A percentile compares a stretch with the other conserved stretches of the same genome.
Evolutionary conservation across 2,113 vertebrate species (phyloP).

Genomic region (Montifringilla adamsi): DNA sequence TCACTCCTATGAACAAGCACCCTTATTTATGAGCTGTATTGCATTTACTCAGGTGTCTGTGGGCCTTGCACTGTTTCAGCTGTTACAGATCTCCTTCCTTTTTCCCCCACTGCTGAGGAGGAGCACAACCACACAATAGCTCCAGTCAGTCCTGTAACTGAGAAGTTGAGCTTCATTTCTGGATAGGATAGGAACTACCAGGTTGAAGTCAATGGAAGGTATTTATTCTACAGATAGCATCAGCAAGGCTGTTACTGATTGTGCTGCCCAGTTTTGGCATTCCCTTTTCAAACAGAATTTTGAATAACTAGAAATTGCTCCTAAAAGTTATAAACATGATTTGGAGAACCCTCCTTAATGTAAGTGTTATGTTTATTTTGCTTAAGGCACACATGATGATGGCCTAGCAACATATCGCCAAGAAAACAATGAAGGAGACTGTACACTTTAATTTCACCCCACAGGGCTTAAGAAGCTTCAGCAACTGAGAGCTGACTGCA

Average conservation of each 20-base stretch:
- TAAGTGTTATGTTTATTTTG: neutral
- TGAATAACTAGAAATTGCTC: neutral
- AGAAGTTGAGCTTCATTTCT: neutral
- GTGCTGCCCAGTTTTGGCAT: neutral
- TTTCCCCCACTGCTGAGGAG: neutral
- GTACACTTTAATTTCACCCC: neutral
- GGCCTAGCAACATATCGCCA: neutral
- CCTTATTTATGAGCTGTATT: neutral
- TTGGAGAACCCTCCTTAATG: neutral
- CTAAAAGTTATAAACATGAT: neutral
- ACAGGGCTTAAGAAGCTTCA: neutral
- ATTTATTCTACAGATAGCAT: neutral
- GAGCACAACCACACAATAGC: neutral
- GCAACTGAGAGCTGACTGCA: neutral
- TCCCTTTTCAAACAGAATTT: neutral
- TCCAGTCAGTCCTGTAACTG: neutral
- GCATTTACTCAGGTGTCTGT: neutral
- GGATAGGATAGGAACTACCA: neutral
- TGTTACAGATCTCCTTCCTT: neutral
- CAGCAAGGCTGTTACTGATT: neutral
- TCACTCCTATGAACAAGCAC: rapidly evolving
- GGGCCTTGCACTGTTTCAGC: neutral
- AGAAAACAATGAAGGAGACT: neutral
- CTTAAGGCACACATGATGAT: neutral
- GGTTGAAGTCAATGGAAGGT: neutral